Percentiles rank a stretch among this genome's conserved stretches.
phyloP scores from a whole-genome alignment of 2,888 invertebrate species.

The Sepioteuthis lessoniana region DNA sequence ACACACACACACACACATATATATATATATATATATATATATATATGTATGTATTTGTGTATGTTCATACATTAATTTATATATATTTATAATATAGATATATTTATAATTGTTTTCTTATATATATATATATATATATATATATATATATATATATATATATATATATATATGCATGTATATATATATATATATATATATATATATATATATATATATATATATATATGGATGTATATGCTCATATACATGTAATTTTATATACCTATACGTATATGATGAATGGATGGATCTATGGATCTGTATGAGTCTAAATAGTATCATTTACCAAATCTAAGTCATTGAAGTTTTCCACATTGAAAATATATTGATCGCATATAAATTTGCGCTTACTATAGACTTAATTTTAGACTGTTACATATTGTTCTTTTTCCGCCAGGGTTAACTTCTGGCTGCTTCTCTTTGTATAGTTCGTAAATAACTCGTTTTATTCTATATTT shows the following conservation, averaged over 20 bases:
- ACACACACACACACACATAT: neutral
- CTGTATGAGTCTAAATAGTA: too few species aligned
- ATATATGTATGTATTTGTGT: neutral
- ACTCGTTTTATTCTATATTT: too few species aligned
- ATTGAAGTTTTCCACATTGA: too few species aligned
- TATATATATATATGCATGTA: neutral
- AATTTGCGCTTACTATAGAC: too few species aligned
- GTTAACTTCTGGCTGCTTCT: too few species aligned
- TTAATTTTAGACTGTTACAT: too few species aligned
- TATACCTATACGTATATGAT: neutral
- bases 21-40: neutral
- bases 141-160: constrained; percentile 44
- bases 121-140: constrained; percentile 43
- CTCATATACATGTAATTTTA: neutral
- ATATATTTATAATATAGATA: constrained; percentile 39
- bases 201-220: neutral
- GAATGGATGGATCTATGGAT: too few species aligned
- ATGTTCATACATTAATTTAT: constrained; percentile 3
- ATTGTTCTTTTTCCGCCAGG: too few species aligned
- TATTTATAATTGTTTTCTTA: constrained; percentile 8
- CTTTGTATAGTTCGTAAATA: too few species aligned
- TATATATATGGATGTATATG: neutral
- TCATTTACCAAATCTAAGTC: too few species aligned
- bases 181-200: neutral
- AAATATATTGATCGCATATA: too few species aligned